These are phyloP conservation scores for Pterois miles DNA, from an alignment of 2,797 vertebrate species.

Conservation along the genomic window DNA sequence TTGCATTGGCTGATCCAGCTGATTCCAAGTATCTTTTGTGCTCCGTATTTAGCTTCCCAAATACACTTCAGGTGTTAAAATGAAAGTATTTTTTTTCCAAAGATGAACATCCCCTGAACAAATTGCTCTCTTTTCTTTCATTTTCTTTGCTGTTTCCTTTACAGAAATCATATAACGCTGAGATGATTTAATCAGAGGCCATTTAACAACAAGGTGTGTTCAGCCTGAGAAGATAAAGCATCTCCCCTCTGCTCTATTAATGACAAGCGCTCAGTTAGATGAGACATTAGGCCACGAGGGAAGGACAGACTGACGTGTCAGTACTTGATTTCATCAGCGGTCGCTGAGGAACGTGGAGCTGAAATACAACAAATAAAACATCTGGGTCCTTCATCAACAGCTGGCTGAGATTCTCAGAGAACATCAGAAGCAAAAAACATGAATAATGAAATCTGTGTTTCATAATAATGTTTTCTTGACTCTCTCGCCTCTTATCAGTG, in stretches of 20 bases:
- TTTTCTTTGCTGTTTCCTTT: background rate
- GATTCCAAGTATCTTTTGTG: background rate
- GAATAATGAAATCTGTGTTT: background rate
- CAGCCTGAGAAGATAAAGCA: slow-evolving; percentile 43
- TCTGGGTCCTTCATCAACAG: background rate
- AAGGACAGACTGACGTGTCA: slow-evolving; percentile 85
- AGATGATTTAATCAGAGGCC: slow-evolving; percentile 38
- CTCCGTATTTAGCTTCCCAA: background rate
- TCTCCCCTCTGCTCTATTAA: slow-evolving; percentile 27
- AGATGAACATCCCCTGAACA: background rate
- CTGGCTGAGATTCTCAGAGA: background rate
- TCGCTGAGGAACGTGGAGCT: background rate
- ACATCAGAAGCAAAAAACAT: background rate
- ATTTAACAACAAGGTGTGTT: slow-evolving; percentile 61
- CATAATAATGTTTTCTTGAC: background rate
- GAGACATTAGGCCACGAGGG: slow-evolving; percentile 46
- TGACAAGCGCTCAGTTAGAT: slow-evolving; percentile 30
- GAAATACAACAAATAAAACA: slow-evolving; percentile 6
- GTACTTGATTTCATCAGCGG: slow-evolving; percentile 77
- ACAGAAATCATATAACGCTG: background rate
- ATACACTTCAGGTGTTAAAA: background rate
- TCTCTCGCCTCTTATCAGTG: background rate
- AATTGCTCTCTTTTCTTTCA: background rate
- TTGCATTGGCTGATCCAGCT: background rate
- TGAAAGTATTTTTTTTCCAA: background rate